These are phyloP conservation scores for Lasioglossum figueresi DNA, from an alignment of 2,888 invertebrate species.

Conservation along the genomic window DNA sequence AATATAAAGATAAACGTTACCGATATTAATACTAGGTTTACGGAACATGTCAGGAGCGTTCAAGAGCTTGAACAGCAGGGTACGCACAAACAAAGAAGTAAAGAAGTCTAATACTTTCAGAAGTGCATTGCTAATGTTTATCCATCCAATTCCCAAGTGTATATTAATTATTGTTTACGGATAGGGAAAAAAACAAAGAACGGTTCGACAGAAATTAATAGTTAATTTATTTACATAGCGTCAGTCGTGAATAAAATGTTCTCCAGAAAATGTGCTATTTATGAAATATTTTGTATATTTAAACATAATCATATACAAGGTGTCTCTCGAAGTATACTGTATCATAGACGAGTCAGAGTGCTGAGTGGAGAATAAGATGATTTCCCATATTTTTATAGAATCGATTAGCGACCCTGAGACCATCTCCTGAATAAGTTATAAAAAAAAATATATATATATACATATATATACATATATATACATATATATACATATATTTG, in stretches of 20 bases:
- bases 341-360: neutral
- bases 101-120: too few species aligned
- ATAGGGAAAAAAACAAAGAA: neutral
- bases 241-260: neutral
- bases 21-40: neutral
- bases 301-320: constrained; percentile 25
- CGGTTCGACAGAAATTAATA: neutral
- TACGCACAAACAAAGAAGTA: too few species aligned
- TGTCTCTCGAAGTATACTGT: constrained; percentile 47
- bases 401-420: constrained; percentile 30
- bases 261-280: constrained; percentile 44
- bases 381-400: constrained; percentile 55
- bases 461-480: neutral
- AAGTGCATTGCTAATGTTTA: too few species aligned
- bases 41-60: too few species aligned
- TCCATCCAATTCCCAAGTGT: neutral
- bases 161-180: constrained; percentile 16
- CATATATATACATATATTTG: neutral
- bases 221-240: constrained; percentile 28
- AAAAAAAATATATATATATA: neutral
- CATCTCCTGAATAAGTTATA: constrained; percentile 28
- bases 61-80: too few species aligned
- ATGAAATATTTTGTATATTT: constrained; percentile 48
- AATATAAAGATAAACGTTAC: neutral
- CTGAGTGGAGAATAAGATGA: constrained; percentile 34